Evolutionary conservation across 2,797 vertebrate genomes (phyloP).

Genomic region (Myotis daubentonii): DNA sequence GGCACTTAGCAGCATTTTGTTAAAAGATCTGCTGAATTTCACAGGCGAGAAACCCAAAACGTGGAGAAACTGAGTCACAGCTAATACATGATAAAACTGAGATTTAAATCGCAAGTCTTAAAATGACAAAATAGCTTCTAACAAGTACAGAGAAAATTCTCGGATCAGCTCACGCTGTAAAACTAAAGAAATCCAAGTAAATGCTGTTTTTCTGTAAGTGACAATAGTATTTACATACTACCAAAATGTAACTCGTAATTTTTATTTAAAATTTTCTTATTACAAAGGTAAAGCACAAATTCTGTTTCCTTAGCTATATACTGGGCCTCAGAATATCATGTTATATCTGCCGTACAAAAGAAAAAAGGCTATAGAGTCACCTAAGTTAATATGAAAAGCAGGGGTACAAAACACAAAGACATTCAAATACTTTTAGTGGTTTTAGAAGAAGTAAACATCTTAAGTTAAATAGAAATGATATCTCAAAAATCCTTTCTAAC

Average conservation of each 20-base stretch:
- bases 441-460: not conserved
- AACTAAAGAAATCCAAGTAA: not conserved
- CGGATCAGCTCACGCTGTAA: not conserved
- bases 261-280: not conserved
- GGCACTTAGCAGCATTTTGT: not conserved
- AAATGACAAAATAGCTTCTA: not conserved
- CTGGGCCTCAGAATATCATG: not conserved
- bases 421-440: not conserved
- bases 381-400: not conserved
- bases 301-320: not conserved
- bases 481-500: slow-evolving; percentile 4
- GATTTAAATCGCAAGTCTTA: not conserved
- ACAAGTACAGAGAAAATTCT: not conserved
- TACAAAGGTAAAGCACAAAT: not conserved
- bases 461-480: not conserved
- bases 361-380: not conserved
- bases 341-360: not conserved
- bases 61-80: not conserved
- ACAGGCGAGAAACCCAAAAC: not conserved
- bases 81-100: not conserved
- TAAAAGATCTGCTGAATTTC: not conserved
- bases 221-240: not conserved
- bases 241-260: not conserved
- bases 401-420: not conserved
- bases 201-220: not conserved